A percentile compares a stretch with the other conserved stretches of the same genome.
Evolutionary conservation across 1,140 invertebrate genomes (phyloP).

Genomic region (Drosophila suzukii): DNA sequence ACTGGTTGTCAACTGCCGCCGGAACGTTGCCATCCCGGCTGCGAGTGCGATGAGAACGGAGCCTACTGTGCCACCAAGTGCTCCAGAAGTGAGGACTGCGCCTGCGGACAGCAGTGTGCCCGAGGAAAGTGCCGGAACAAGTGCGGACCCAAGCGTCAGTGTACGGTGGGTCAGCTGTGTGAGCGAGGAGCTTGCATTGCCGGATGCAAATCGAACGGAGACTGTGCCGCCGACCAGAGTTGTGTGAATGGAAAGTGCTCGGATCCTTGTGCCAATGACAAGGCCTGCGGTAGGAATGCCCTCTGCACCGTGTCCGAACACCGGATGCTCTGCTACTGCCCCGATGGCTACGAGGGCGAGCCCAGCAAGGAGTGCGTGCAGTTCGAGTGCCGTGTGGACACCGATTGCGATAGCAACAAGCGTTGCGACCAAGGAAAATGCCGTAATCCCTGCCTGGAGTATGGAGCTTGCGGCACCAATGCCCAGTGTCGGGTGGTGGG

Average conservation of each 20-base stretch:
- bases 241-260: slow-evolving; percentile 91
- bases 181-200: slow-evolving; percentile 87
- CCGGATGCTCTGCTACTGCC: slow-evolving; percentile 93
- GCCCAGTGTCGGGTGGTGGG: slow-evolving; percentile 93
- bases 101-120: slow-evolving; percentile 88
- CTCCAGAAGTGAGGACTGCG: slow-evolving; percentile 88
- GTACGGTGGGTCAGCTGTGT: slow-evolving; percentile 86
- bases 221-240: slow-evolving; percentile 91
- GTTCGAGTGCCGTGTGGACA: slow-evolving; percentile 90
- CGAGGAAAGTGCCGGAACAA: slow-evolving; percentile 85
- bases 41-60: slow-evolving; percentile 91
- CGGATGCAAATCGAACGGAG: slow-evolving; percentile 92
- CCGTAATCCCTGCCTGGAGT: slow-evolving; percentile 92
- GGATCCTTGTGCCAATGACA: slow-evolving; percentile 89
- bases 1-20: slow-evolving; percentile 89
- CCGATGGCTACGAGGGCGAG: slow-evolving; percentile 92
- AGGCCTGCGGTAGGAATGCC: slow-evolving; percentile 90
- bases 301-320: slow-evolving; percentile 91
- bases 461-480: slow-evolving; percentile 91
- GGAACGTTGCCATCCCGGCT: slow-evolving; percentile 88
- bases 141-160: slow-evolving; percentile 71
- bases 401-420: slow-evolving; percentile 92
- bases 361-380: slow-evolving; percentile 90
- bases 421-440: slow-evolving; percentile 90
- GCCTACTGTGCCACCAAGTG: slow-evolving; percentile 90